phyloP scores from a whole-genome alignment of 1,140 invertebrate species.

The Penaeus vannamei region DNA sequence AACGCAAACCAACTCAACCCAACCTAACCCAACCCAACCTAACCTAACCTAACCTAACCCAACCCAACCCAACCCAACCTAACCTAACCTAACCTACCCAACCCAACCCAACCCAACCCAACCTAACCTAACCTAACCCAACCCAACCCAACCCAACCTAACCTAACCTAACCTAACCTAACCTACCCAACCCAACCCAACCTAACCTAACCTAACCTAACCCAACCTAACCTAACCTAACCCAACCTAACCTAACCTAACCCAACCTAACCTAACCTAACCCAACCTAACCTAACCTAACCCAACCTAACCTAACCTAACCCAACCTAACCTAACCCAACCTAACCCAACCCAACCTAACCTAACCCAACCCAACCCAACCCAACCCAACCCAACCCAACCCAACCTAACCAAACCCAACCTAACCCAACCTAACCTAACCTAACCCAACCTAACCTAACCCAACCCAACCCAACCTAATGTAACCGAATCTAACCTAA shows the following conservation, averaged over 20 bases:
- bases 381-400: too few species aligned
- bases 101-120: constrained; percentile 41
- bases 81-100: constrained; percentile 36
- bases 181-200: constrained; percentile 43
- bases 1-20: constrained; percentile 25
- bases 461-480: too few species aligned
- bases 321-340: too few species aligned
- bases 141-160: constrained; percentile 43
- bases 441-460: too few species aligned
- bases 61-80: constrained; percentile 37
- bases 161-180: constrained; percentile 43
- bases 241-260: constrained; percentile 40
- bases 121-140: constrained; percentile 44
- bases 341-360: too few species aligned
- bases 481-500: too few species aligned
- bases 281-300: constrained; percentile 42
- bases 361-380: too few species aligned
- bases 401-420: too few species aligned
- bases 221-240: constrained; percentile 40
- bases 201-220: constrained; percentile 47
- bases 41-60: constrained; percentile 42
- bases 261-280: constrained; percentile 45
- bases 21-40: constrained; percentile 46
- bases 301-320: constrained; percentile 22
- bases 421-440: too few species aligned